Base-by-base conservation (phyloP, 2,888 invertebrate species). In the Brenthis hecate region DNA sequence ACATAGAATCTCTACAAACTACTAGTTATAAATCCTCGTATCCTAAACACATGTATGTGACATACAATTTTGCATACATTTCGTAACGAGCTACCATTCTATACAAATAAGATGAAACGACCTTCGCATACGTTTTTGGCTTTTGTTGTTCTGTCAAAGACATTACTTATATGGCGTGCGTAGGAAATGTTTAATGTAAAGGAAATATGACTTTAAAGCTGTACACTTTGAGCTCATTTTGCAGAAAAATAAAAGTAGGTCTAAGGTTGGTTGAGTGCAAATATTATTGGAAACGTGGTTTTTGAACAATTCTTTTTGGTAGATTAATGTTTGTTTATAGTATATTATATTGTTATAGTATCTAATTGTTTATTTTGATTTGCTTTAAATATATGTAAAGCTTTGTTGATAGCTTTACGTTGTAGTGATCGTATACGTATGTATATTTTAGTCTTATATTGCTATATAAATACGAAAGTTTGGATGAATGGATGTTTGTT, bases 111-210 rank as follows among this genome's bases (percentile, higher is more conserved):
- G n/a, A 32, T 63, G 32, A 32, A 48, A 23, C 58, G 66, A 56
- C 66, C 70, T 70, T 70, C 58, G n/a, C 28, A 57, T 54, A 54
- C 58, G 66, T 63, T 70, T 70, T 68, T 61, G 65, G 67, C 56
- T 55, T 53, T 65, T 68, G 67, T 65, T 65, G 47, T 57, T 56
- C 65, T 54, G 47, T 23, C 56, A 67, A 64, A 70, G 36, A 28
- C 55, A 48, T 53, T 43, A 8, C 32, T 32, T 13, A 68, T 66
- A 53, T 53, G 36, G 56, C 28, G 11, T 66, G 54, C 63, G 69
- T 66, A 54, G 57, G 61, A 8, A 23, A 53, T 58, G n/a, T 8
- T 13, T 8, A 6, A 6, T 51, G 19, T 16, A 53, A 16, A 4
- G 32, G 32, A 67, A 56, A 56, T 50, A 2, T 3, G 8, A 32